These are phyloP conservation scores for Limnephilus auricula DNA, from an alignment of 2,888 invertebrate genomes.

Conservation along the genomic window DNA sequence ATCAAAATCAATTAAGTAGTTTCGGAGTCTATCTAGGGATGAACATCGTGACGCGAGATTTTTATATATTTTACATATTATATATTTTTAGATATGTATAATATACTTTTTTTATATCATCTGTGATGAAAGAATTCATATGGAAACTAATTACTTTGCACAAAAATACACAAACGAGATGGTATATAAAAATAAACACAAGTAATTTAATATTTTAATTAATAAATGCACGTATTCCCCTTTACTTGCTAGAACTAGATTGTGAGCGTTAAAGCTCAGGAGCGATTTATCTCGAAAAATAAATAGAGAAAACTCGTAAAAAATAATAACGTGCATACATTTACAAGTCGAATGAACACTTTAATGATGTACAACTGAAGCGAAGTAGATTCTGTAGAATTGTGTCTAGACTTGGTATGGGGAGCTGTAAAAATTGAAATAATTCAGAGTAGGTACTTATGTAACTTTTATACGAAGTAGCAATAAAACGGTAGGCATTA, in stretches of 20 bases:
- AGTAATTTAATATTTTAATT: neutral
- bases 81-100: no score
- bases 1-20: no score
- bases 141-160: neutral
- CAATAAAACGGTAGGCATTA: neutral
- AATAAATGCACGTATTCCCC: neutral
- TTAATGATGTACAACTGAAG: neutral
- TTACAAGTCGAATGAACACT: neutral
- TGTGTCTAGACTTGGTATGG: slow-evolving; percentile 24
- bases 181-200: neutral
- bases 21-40: no score
- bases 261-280: neutral
- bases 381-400: neutral
- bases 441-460: slow-evolving; percentile 26
- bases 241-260: neutral
- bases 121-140: neutral
- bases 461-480: slow-evolving; percentile 14
- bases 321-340: neutral
- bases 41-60: no score
- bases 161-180: neutral
- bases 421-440: slow-evolving; percentile 14
- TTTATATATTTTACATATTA: no score
- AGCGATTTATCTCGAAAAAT: neutral
- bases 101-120: no score
- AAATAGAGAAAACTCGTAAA: neutral